Base-by-base conservation (phyloP, 2,888 invertebrate genomes). In the Gymnoscelis rufifasciata region DNA sequence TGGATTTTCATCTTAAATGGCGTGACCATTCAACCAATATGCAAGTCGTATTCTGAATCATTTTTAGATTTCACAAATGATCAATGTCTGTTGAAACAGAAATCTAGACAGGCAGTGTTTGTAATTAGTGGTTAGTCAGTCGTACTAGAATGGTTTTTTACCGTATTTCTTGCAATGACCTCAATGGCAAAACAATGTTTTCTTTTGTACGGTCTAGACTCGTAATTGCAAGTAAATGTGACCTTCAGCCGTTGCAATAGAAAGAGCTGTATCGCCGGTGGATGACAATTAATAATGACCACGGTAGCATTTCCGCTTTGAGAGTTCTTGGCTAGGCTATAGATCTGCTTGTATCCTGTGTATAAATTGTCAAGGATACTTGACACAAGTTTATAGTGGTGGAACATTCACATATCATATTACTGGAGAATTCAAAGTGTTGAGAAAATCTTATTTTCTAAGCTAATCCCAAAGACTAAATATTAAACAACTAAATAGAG, bases 121-220 rank as follows among this genome's bases (percentile, higher is more conserved):
- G 68, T 68, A 70, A 77, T 78, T 75, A 76, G 73, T 57, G 68
- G 63, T 71, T 71, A 71, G 70, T 66, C 71, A 74, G 59, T 71
- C 67, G 73, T 55, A 66, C 63, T 54, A 60, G 58, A 68, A 67
- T 65, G 58, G 59, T 82, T 82, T 80, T 84, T 83, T 10, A 66
- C 71, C 47, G 59, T 41, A 65, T 58, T 83, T 83, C 70, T 83
- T 84, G 71, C 68, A 53, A 59, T 62, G 67, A 78, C 82, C 79
- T 83, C 72, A 73, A 76, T 78, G 59, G 63, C 24, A 68, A 68
- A 66, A 74, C 71, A 62, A 49, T 59, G 61, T 71, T 76, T 79
- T 78, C 74, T 72, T 76, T 68, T 63, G 66, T 60, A 64, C 54
- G 55, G 57, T 60, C 50, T 64, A 57, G 60, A 65, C 64, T 56